A percentile compares a stretch with the other conserved stretches of the same genome.
Evolutionary conservation across 2,797 vertebrate genomes (phyloP).

Genomic region (Labroides dimidiatus): DNA sequence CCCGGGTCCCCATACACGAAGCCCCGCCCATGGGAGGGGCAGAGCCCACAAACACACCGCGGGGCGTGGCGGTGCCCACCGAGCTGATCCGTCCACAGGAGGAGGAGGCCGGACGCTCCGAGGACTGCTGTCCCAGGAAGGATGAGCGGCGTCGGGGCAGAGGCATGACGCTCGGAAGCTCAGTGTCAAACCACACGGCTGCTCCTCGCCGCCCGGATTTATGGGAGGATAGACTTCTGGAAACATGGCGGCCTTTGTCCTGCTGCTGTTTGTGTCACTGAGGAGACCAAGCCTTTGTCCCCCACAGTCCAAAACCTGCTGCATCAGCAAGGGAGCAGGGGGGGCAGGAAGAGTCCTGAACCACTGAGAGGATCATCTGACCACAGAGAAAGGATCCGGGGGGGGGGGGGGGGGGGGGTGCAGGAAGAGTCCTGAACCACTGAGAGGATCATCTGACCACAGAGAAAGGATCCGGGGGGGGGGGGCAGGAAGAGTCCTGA

Average conservation of each 20-base stretch:
- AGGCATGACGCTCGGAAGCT: constrained; percentile 81
- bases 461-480: too few species aligned
- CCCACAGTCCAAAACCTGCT: constrained; percentile 57
- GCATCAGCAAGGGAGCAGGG: constrained; percentile 80
- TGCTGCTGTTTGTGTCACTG: constrained; percentile 27
- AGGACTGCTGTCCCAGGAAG: constrained; percentile 84
- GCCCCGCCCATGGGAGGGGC: constrained; percentile 41
- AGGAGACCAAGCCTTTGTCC: constrained; percentile 41
- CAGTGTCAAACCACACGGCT: constrained; percentile 61
- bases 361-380: constrained; percentile 2
- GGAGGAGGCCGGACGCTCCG: constrained; percentile 60
- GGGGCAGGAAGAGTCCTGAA: constrained; percentile 82
- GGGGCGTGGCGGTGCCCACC: constrained; percentile 16
- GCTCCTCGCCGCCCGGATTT: constrained; percentile 60
- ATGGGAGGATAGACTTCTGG: constrained; percentile 85
- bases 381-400: too few species aligned
- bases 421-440: constrained; percentile 80
- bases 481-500: constrained; percentile 82
- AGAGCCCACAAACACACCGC: constrained; percentile 58
- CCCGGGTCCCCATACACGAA: constrained; percentile 86
- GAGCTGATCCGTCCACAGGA: constrained; percentile 66
- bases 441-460: neutral
- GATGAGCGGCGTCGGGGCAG: constrained; percentile 89
- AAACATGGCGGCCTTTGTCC: constrained; percentile 83
- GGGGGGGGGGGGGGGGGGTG: too few species aligned